These are phyloP conservation scores for Heterotilapia buettikoferi DNA, from an alignment of 2,113 vertebrate species.

Conservation along the genomic window DNA sequence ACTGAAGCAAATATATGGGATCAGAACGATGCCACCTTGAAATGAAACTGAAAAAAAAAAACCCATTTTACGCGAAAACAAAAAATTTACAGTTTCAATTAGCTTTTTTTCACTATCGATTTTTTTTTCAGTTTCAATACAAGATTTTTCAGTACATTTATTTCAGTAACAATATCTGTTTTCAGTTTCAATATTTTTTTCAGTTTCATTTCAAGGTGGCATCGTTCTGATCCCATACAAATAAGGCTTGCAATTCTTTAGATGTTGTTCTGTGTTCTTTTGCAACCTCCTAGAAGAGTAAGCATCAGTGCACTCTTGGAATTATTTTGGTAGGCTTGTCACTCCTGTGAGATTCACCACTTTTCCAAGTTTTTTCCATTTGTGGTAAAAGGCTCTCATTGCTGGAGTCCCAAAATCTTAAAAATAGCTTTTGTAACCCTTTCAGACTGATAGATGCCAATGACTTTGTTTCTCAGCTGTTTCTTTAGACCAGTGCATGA, in stretches of 20 bases:
- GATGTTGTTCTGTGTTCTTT: not conserved
- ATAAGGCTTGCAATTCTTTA: not conserved
- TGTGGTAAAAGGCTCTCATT: not conserved
- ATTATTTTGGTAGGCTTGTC: not conserved
- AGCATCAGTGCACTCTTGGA: not conserved
- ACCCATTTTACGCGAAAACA: no score
- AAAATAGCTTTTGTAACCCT: not conserved
- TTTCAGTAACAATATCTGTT: no score
- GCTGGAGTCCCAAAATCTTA: not conserved
- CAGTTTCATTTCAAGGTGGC: no score
- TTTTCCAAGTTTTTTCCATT: accelerated
- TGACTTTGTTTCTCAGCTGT: not conserved
- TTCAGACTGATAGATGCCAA: not conserved
- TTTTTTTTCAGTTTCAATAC: no score
- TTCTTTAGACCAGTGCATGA: not conserved
- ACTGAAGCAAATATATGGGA: not conserved
- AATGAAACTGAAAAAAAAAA: no score
- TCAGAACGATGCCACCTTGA: no score
- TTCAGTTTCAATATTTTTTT: no score
- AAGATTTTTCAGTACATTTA: no score
- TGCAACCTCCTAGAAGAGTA: not conserved
- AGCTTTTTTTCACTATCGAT: no score
- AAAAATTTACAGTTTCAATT: no score
- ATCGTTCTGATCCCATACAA: no score
- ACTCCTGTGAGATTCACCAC: not conserved